Evolutionary conservation across 2,888 invertebrate species (phyloP), one percentile per base, ranked within the genome.

Genomic region (Watsonalla cultraria): DNA sequence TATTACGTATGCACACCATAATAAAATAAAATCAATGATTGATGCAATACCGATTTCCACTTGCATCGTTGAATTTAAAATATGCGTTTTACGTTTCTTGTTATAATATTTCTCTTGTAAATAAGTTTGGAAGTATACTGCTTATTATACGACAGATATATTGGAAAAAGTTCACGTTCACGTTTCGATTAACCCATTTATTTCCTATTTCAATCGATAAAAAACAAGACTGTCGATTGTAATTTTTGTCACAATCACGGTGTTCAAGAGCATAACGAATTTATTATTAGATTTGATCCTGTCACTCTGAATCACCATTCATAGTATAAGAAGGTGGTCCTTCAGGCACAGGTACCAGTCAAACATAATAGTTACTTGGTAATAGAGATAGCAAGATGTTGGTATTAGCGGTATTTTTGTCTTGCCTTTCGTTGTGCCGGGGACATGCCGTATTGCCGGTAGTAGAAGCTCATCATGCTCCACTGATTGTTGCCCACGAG

Each of bases 261-360:
- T 68, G 72, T 66, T 80, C 78, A 82, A 80, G 74, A 75, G 72
- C 79, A 76, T 79, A 65, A 67, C 78, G 59, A 82, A 79, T 80
- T 72, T 76, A 79, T 83, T 82, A 73, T 78, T 76, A 73, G 69
- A 61, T 66, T 68, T 60, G 65, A 69, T 75, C 80, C 82, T 76
- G 83, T 86, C 83, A 80, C 82, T 79, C 55, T 79, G 76, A 80
- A 72, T 79, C 77, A 77, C 60, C 67, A 52, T 71, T 70, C 57
- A 58, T 62, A 68, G 73, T 87, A 88, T 88, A 87, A 86, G 82
- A 82, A 80, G 75, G 71, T 67, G 66, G 61, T 58, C 56, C 54
- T 55, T 51, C 53, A 61, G 63, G 56, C 55, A 53, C 55, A 55
- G 55, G 53, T 57, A 73, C 76, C 78, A 86, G 81, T 83, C 62